Conservation (phyloP, 2,888 invertebrate genomes). For the Zaprionus bogoriensis region DNA sequence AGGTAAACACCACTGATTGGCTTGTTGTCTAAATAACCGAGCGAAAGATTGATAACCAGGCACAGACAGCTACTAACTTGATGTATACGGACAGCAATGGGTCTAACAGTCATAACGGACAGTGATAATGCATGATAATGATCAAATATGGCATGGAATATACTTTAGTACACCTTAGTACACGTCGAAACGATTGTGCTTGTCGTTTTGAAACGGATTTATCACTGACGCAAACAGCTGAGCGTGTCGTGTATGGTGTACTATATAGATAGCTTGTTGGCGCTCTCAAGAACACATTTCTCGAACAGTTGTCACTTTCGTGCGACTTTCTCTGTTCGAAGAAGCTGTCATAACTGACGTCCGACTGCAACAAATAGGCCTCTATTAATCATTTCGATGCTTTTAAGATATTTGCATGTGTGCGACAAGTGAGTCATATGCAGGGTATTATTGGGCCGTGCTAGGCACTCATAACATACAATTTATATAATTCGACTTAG, state of each 20-base stretch:
- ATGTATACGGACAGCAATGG: neutral
- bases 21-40: constrained; percentile 18
- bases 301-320: constrained; percentile 36
- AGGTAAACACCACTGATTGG: constrained; percentile 16
- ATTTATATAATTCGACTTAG: no score
- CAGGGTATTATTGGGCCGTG: no score
- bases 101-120: neutral
- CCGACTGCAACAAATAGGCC: constrained; percentile 42
- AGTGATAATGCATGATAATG: neutral
- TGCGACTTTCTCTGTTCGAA: constrained; percentile 13
- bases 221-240: constrained; percentile 33
- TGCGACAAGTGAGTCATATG: no score
- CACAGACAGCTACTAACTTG: constrained; percentile 2
- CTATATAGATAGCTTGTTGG: no score
- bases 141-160: neutral
- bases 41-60: constrained; percentile 21
- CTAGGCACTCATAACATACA: no score
- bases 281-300: constrained; percentile 38
- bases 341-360: constrained; percentile 47
- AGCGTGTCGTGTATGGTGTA: constrained; percentile 21
- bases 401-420: no score
- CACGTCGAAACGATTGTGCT: neutral
- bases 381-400: constrained; percentile 44
- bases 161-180: constrained; percentile 4
- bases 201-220: constrained; percentile 5